Percentiles rank a stretch among this genome's conserved stretches.
Conservation (phyloP, 1,140 invertebrate species). For the Heterodera schachtii region DNA sequence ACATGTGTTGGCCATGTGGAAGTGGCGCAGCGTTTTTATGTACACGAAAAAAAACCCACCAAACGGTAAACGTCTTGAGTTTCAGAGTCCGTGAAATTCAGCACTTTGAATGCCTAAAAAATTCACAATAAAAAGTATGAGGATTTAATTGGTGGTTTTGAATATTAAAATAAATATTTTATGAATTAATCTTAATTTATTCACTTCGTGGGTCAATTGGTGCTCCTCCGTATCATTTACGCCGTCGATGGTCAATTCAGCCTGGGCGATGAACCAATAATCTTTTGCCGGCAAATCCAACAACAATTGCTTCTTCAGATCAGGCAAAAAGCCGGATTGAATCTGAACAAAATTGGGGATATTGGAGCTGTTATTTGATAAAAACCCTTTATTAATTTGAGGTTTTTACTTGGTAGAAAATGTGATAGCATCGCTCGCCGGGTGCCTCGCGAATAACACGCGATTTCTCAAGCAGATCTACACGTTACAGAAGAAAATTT, state of each 20-base stretch:
- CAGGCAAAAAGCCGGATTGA: slow-evolving; percentile 86
- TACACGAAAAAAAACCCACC: too few relatives aligned
- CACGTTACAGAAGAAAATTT: slow-evolving; percentile 49
- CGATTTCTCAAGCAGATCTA: slow-evolving; percentile 98
- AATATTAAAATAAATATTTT: background rate
- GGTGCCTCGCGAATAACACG: slow-evolving; percentile 99
- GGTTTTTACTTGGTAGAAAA: slow-evolving; percentile 45
- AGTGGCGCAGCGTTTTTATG: too few relatives aligned
- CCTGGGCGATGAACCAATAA: slow-evolving; percentile 84
- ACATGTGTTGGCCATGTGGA: too few relatives aligned
- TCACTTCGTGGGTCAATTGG: slow-evolving; percentile 82
- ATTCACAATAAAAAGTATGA: too few relatives aligned
- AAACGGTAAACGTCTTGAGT: slow-evolving; percentile 95
- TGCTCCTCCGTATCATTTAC: slow-evolving; percentile 91
- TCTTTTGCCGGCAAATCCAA: slow-evolving; percentile 59
- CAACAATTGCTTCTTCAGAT: slow-evolving; percentile 68
- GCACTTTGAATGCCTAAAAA: slow-evolving; percentile 93
- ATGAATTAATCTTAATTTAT: slow-evolving; percentile 63
- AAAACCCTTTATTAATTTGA: too few relatives aligned
- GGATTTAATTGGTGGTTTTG: background rate
- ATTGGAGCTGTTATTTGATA: too few relatives aligned
- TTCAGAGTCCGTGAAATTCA: slow-evolving; percentile 93
- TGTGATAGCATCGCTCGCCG: slow-evolving; percentile 96
- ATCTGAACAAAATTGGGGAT: slow-evolving; percentile 77
- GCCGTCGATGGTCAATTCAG: slow-evolving; percentile 88